A percentile compares a stretch with the other conserved stretches of the same genome.
Evolutionary conservation across 2,888 invertebrate genomes (phyloP).

Genomic region (Clunio marinus): DNA sequence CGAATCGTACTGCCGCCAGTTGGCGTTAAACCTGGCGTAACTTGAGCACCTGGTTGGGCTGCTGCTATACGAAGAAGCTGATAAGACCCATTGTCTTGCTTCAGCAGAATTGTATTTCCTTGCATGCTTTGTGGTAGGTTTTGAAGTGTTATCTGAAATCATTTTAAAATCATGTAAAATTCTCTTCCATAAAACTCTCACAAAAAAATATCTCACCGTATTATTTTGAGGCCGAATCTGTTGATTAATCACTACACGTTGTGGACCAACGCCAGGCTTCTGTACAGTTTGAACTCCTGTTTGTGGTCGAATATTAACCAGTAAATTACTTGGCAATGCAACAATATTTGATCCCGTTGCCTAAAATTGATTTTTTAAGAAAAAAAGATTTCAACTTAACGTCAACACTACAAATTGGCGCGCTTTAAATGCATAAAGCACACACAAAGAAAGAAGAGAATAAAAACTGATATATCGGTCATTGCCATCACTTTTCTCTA

Average conservation of each 20-base stretch:
- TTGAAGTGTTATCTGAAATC: conserved; percentile 78
- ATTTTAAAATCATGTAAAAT: background rate
- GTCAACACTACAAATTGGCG: background rate
- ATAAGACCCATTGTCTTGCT: conserved; percentile 95
- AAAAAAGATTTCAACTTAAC: too few species aligned
- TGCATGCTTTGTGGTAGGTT: conserved; percentile 83
- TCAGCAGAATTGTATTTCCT: conserved; percentile 81
- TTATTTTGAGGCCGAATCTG: conserved; percentile 36
- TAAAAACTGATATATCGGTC: conserved; percentile 12
- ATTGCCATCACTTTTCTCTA: background rate
- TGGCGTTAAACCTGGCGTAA: conserved; percentile 52
- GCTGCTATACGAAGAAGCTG: conserved; percentile 87
- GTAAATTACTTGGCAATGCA: conserved; percentile 65
- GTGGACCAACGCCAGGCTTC: conserved; percentile 71
- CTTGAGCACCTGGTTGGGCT: conserved; percentile 59
- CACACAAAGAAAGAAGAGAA: background rate
- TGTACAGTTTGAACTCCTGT: conserved; percentile 65
- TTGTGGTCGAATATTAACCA: conserved; percentile 78
- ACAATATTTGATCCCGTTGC: conserved; percentile 4
- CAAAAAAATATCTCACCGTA: too few species aligned
- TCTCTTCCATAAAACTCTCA: too few species aligned
- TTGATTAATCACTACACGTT: conserved; percentile 59
- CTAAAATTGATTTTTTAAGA: conserved; percentile 7
- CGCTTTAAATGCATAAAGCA: background rate
- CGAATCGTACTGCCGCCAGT: conserved; percentile 63